Evolutionary conservation across 2,888 invertebrate genomes (phyloP).

Genomic region (Syrista parreyssii): DNA sequence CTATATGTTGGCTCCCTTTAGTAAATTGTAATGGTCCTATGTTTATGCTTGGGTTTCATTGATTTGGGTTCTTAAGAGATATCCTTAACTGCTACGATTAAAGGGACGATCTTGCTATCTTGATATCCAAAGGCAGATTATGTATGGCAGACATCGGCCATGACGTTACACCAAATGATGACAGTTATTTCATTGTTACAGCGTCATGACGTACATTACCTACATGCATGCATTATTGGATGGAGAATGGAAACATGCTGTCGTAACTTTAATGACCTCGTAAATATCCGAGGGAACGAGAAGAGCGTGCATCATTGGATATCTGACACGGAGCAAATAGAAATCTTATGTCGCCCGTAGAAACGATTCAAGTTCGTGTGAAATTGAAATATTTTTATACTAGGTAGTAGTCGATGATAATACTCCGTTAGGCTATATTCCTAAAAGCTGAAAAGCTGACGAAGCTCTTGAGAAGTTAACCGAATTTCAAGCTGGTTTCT

Average conservation of each 20-base stretch:
- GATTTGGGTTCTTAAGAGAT: neutral
- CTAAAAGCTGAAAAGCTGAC: neutral
- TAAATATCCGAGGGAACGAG: slow-evolving; percentile 30
- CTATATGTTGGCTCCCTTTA: neutral
- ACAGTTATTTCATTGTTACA: neutral
- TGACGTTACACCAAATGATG: neutral
- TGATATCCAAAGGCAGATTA: neutral
- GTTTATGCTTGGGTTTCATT: neutral
- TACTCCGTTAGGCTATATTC: neutral
- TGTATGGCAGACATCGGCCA: neutral
- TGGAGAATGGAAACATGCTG: slow-evolving; percentile 28
- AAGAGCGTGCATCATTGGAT: neutral
- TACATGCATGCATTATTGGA: neutral
- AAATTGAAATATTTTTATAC: neutral
- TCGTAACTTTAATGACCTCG: slow-evolving; percentile 44
- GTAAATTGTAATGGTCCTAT: neutral
- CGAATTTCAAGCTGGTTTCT: neutral
- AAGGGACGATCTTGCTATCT: neutral
- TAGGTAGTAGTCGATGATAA: neutral
- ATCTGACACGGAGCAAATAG: neutral
- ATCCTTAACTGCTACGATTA: neutral
- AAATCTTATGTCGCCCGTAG: neutral
- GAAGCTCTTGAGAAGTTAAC: neutral
- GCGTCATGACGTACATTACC: neutral
- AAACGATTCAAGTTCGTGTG: neutral